Base-by-base conservation (phyloP, 2,888 invertebrate species). In the Drosophila anomalata region DNA sequence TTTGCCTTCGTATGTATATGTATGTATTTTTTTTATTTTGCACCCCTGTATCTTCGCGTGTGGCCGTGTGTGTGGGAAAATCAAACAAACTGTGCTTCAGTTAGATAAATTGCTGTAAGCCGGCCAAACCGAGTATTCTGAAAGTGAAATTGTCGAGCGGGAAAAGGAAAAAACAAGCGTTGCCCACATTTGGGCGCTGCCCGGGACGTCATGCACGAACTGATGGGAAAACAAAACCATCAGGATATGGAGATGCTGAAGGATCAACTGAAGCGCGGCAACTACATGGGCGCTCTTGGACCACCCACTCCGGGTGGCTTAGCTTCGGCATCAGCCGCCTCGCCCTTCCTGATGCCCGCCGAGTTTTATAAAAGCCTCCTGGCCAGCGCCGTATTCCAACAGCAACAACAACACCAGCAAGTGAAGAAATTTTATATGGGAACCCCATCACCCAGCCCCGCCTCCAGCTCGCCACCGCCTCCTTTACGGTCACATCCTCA, bases 341-440 rank as follows among this genome's bases (percentile, higher is more conserved):
- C 63, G 6, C 60, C 76, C 14, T 95, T 95, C 83, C 91, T 96
- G 55, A 92, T 96, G 72, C 96, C 96, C 9, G 94, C 95, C 60
- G 96, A 96, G 88, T 93, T 96, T 80, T 96, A 96, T 89, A 96
- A 96, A 91, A 96, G 94, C 84, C 93, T 96, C 72, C 92, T 96
- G 87, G 96, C 96, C 11, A 96, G 93, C 89, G 94, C 94, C n/a
- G 94, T 94, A 14, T 75, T 91, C 11, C 92, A 94, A 56, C 94
- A 94, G 50, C 89, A 89, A 5, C 83, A 85, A 22, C 77, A 81
- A 41, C 87, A 85, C 7, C 88, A 87, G 9, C 17, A 89, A 87
- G 14, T 68, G 9, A 42, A 42, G 41, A 42, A 42, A 17, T 20
- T 66, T 52, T 79, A 68, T 42, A 62, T 74, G 5, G 70, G 75